phyloP scores from a whole-genome alignment of 2,113 vertebrate genomes.

The Sarotherodon lohbergeri region DNA sequence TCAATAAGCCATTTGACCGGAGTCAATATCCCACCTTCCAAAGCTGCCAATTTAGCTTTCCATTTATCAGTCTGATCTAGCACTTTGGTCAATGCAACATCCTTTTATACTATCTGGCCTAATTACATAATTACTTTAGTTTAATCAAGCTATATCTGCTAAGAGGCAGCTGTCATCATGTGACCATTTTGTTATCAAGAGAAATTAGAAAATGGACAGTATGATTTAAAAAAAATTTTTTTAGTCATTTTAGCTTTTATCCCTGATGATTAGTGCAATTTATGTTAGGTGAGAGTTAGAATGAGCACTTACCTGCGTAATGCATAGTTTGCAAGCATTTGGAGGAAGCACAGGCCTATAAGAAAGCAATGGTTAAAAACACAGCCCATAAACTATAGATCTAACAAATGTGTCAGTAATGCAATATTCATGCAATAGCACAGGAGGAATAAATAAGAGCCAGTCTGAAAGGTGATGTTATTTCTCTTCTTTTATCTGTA shows the following conservation, averaged over 20 bases:
- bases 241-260: background rate
- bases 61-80: slow-evolving; percentile 41
- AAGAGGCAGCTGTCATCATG: slow-evolving; percentile 28
- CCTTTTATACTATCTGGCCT: slow-evolving; percentile 35
- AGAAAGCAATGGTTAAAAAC: background rate
- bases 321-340: background rate
- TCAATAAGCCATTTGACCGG: slow-evolving; percentile 53
- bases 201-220: background rate
- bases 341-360: background rate
- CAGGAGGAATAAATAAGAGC: background rate
- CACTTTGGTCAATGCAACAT: slow-evolving; percentile 41
- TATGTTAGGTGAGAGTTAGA: background rate
- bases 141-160: slow-evolving; percentile 12
- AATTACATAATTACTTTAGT: slow-evolving; percentile 36
- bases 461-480: background rate
- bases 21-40: slow-evolving; percentile 34
- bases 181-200: background rate
- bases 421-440: slow-evolving; percentile 7
- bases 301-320: background rate
- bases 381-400: background rate
- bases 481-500: slow-evolving; percentile 22
- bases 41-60: slow-evolving; percentile 46
- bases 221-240: background rate
- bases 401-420: background rate
- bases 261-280: background rate